phyloP scores from a whole-genome alignment of 2,888 invertebrate species.

The Flabesymbios commensalis region DNA sequence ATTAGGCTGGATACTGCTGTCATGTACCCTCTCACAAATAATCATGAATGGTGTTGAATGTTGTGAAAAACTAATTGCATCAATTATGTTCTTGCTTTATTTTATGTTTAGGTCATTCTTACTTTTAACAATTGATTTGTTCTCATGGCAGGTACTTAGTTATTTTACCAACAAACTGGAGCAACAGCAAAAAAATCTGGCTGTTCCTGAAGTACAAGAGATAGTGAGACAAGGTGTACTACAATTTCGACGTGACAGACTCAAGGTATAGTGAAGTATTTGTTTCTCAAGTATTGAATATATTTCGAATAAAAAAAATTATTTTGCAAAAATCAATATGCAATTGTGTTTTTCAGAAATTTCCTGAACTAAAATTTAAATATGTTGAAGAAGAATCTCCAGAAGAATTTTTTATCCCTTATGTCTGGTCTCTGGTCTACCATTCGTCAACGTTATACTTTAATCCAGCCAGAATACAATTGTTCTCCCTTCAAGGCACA shows the following conservation, averaged over 20 bases:
- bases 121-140: too few relatives aligned
- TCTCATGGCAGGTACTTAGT: constrained; percentile 71
- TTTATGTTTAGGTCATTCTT: too few relatives aligned
- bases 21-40: too few relatives aligned
- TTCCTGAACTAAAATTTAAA: constrained; percentile 97
- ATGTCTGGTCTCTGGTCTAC: constrained; percentile 91
- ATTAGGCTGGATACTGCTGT: too few relatives aligned
- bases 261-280: constrained; percentile 71
- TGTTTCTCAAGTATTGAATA: background rate
- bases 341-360: constrained; percentile 76
- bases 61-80: too few relatives aligned
- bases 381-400: constrained; percentile 99
- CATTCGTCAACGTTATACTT: constrained; percentile 66
- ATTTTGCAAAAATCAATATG: background rate
- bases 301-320: background rate
- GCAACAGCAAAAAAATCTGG: constrained; percentile 67
- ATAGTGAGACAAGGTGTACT: constrained; percentile 89
- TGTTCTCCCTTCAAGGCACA: constrained; percentile 43
- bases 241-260: constrained; percentile 90
- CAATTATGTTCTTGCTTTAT: too few relatives aligned
- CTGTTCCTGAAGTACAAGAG: constrained; percentile 83
- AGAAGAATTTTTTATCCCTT: constrained; percentile 99
- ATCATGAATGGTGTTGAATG: too few relatives aligned
- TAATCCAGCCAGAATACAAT: constrained; percentile 53
- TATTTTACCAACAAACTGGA: constrained; percentile 73